Base-by-base conservation (phyloP, 37 sponge, comb jelly and placozoan species). In the Halisarca cf. caerulea region DNA sequence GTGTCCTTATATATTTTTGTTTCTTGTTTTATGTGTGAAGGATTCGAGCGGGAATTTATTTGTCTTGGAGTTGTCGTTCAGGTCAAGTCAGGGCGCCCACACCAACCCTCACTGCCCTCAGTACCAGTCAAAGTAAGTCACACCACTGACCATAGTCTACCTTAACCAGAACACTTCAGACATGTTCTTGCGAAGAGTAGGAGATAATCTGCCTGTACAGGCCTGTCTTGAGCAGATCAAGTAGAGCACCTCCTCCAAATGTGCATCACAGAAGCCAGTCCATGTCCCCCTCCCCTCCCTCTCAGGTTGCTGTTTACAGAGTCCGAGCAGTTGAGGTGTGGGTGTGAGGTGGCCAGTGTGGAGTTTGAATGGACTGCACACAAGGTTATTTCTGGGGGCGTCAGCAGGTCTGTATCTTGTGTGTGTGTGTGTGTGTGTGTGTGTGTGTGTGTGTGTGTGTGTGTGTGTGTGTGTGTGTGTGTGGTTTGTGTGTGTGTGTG, bases 391-490 rank as follows among this genome's bases (percentile, higher is more conserved):
- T 44, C 77, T 11, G 77, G 77, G 18, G 45, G 45, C 17, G 25
- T 74, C 2, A 36, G 42, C 44, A 74, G 77, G 77, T 74, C 27
- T 36, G 71, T 69, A 69, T 28, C 20, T 1, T 34, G 35, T 27
- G 32, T 34, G 34, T 27, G 64, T 37, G 21, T 8, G 66, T 61
- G 39, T 61, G 45, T 61, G 37, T 61, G 66, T 35, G 42, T 11
- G 15, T 34, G 36, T 73, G 57, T 27, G 53, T 79, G 45, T 79
- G 80, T 79, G 80, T 45, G 80, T 23, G 24, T 79, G 80, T 79
- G 23, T 20, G 28, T 79, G 25, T 62, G 64, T 62, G 64, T 62
- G 51, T 14, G 51, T 47, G 51, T 14, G n/a, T n/a, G n/a, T n/a
- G n/a, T n/a, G n/a, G n/a, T n/a, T n/a, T n/a, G n/a, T n/a, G n/a